phyloP scores from a whole-genome alignment of 2,888 invertebrate species.

The Emesis russula region DNA sequence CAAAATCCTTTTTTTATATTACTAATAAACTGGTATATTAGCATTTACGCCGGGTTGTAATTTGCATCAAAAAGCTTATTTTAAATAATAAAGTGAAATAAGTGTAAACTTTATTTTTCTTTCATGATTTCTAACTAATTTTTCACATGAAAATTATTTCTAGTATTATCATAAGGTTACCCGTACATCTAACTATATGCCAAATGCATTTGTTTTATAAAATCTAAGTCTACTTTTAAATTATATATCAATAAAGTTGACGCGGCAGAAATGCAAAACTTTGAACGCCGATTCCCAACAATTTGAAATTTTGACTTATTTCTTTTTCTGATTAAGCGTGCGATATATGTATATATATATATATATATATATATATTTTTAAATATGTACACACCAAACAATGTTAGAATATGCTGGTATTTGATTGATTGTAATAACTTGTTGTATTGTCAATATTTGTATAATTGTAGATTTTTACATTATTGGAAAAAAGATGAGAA shows the following conservation, averaged over 20 bases:
- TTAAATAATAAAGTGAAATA: neutral
- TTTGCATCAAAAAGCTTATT: neutral
- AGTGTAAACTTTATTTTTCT: neutral
- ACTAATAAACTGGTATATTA: constrained; percentile 16
- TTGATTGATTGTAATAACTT: too few relatives aligned
- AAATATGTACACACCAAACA: too few relatives aligned
- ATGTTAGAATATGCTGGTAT: too few relatives aligned
- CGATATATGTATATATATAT: too few relatives aligned
- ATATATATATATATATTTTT: too few relatives aligned
- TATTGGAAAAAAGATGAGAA: too few relatives aligned
- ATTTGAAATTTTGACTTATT: constrained; percentile 17
- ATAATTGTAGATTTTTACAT: too few relatives aligned
- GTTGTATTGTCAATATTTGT: too few relatives aligned
- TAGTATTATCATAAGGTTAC: neutral
- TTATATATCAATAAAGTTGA: constrained; percentile 21
- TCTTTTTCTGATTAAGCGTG: constrained; percentile 22
- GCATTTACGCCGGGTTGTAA: neutral
- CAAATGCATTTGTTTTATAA: constrained; percentile 4
- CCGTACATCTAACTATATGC: constrained; percentile 10
- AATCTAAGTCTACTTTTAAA: neutral
- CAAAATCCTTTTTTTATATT: constrained; percentile 4
- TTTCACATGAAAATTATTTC: constrained; percentile 11
- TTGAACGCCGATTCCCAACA: constrained; percentile 22
- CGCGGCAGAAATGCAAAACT: constrained; percentile 13
- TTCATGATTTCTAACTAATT: constrained; percentile 6